phyloP scores from a whole-genome alignment of 2,888 invertebrate genomes.

The Athalia cordata region DNA sequence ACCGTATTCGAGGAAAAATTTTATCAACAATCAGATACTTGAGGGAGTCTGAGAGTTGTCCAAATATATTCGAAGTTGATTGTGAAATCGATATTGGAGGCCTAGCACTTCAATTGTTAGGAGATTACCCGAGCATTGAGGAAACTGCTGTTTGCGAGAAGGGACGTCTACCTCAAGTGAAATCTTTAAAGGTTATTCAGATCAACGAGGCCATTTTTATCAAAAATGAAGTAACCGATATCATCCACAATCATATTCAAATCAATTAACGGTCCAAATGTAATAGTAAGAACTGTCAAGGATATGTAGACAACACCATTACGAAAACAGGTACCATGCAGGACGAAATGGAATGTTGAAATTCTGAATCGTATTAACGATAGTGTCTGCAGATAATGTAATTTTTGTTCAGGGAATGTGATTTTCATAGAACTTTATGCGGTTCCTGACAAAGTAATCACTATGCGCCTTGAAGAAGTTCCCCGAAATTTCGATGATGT shows the following conservation, averaged over 20 bases:
- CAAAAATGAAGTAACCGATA: background rate
- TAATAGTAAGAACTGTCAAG: background rate
- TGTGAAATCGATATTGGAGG: background rate
- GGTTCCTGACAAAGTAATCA: background rate
- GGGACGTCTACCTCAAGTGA: background rate
- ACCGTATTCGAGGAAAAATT: background rate
- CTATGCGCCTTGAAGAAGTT: background rate
- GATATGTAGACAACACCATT: background rate
- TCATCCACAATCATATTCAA: background rate
- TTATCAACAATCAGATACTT: background rate
- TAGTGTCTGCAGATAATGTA: background rate
- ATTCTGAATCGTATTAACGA: background rate
- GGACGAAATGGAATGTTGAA: background rate
- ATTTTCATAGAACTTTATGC: slow-evolving; percentile 1
- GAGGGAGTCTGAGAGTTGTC: background rate
- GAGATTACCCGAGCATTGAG: background rate
- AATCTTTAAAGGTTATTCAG: background rate
- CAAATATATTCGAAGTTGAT: background rate
- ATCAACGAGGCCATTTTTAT: background rate
- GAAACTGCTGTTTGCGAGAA: slow-evolving; percentile 7
- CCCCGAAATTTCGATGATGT: background rate
- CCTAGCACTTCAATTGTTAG: background rate
- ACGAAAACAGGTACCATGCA: slow-evolving; percentile 6
- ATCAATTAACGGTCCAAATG: background rate
- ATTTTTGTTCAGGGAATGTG: background rate